A percentile compares a stretch with the other conserved stretches of the same genome.
phyloP scores from a whole-genome alignment of 1,140 invertebrate genomes.

The Drosophila subobscura region DNA sequence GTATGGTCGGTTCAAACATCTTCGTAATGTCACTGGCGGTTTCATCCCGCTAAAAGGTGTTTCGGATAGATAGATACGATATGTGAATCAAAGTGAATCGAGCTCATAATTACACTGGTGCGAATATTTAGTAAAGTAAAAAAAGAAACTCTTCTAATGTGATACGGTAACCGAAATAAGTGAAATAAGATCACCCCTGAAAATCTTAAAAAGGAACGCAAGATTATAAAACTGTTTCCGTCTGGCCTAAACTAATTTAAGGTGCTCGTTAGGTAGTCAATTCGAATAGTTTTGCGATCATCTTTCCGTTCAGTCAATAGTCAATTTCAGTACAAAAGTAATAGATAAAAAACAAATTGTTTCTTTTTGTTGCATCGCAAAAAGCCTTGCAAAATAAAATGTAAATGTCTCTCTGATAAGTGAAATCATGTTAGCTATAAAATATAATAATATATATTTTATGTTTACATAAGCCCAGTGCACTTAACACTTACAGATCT shows the following conservation, averaged over 20 bases:
- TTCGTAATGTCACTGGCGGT: conserved; percentile 82
- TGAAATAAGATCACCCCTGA: no score
- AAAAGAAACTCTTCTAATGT: conserved; percentile 6
- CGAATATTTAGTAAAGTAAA: conserved; percentile 24
- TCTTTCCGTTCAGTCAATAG: no score
- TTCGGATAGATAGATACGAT: conserved; percentile 35
- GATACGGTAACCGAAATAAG: conserved; percentile 21
- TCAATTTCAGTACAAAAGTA: background rate
- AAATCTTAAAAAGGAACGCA: no score
- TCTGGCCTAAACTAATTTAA: no score
- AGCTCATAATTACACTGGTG: background rate
- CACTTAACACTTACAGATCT: conserved; percentile 88
- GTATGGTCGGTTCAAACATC: conserved; percentile 78
- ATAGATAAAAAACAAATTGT: conserved; percentile 14
- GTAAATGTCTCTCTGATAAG: conserved; percentile 29
- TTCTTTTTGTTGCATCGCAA: conserved; percentile 11
- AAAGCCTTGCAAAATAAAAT: conserved; percentile 25
- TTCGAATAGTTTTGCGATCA: no score
- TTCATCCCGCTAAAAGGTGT: conserved; percentile 84
- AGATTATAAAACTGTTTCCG: no score
- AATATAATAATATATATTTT: conserved; percentile 36
- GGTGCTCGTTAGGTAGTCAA: no score
- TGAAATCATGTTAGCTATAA: conserved; percentile 52
- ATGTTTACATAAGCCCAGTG: conserved; percentile 74
- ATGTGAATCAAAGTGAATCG: conserved; percentile 33